Evolutionary conservation across 2,113 vertebrate genomes (phyloP).

Genomic region (Sus scrofa): DNA sequence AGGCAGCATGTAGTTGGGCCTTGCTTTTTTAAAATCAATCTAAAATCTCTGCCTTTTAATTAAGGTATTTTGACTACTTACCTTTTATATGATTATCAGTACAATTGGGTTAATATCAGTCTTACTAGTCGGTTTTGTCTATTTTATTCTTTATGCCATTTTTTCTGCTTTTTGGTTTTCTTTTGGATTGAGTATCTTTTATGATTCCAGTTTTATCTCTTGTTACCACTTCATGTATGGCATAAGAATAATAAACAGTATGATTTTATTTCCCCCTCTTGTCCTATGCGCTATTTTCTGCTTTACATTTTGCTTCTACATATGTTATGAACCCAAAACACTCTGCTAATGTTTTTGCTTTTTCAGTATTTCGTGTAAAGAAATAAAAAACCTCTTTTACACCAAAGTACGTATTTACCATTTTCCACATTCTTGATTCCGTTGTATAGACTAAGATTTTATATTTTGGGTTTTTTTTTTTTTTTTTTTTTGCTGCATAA

Average conservation of each 20-base stretch:
- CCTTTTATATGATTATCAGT: neutral
- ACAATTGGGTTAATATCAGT: neutral
- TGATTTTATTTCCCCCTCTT: neutral
- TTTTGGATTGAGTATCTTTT: neutral
- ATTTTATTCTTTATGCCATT: neutral
- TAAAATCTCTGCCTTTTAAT: constrained; percentile 7
- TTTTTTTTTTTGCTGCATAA: neutral
- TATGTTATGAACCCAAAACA: constrained; percentile 3
- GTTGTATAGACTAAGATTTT: constrained; percentile 16
- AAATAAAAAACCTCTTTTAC: neutral
- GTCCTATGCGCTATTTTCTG: neutral
- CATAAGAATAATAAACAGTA: neutral
- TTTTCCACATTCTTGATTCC: neutral
- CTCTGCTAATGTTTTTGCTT: neutral
- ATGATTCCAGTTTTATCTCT: neutral
- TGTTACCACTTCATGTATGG: neutral
- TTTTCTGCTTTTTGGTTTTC: neutral
- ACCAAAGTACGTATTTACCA: neutral
- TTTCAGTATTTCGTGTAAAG: constrained; percentile 3
- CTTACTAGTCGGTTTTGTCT: neutral
- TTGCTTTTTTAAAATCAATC: neutral
- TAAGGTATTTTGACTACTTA: neutral
- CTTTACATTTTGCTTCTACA: neutral
- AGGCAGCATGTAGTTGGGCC: neutral
- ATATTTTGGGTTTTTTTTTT: neutral